phyloP scores from a whole-genome alignment of 2,888 invertebrate genomes.

The Cotesia congregata region DNA sequence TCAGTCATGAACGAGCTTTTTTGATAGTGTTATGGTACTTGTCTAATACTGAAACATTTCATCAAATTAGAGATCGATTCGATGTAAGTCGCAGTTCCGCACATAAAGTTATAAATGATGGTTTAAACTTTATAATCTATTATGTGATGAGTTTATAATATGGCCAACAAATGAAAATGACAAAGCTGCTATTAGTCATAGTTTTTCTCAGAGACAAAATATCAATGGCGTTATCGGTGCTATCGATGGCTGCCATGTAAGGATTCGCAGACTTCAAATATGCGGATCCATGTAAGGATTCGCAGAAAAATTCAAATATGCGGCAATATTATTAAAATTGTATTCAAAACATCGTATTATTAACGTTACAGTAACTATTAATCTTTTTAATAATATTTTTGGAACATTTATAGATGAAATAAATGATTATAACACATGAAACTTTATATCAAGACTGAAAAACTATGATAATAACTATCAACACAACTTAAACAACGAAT shows the following conservation, averaged over 20 bases:
- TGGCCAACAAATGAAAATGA: slow-evolving; percentile 15
- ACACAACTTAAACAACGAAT: no score
- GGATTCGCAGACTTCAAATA: slow-evolving; percentile 47
- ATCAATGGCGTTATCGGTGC: slow-evolving; percentile 44
- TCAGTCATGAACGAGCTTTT: slow-evolving; percentile 30
- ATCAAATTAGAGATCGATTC: slow-evolving; percentile 39
- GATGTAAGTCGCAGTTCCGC: slow-evolving; percentile 31
- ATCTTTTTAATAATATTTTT: no score
- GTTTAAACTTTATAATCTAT: slow-evolving; percentile 24
- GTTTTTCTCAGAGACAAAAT: slow-evolving; percentile 1
- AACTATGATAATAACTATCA: no score
- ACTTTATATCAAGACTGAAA: no score
- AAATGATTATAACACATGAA: no score
- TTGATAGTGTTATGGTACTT: slow-evolving; percentile 40
- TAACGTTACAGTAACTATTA: no score
- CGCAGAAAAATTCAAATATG: slow-evolving; percentile 47
- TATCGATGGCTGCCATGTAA: slow-evolving; percentile 50
- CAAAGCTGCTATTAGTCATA: background rate
- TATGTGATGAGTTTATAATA: slow-evolving; percentile 17
- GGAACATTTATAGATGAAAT: no score
- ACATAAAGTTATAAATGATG: slow-evolving; percentile 22
- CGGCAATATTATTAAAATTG: slow-evolving; percentile 44
- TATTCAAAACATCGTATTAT: no score
- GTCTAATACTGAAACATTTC: slow-evolving; percentile 40
- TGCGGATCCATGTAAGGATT: slow-evolving; percentile 46